Percentiles rank a stretch among this genome's conserved stretches.
phyloP scores from a whole-genome alignment of 2,888 invertebrate genomes.

The Pimpla rufipes region DNA sequence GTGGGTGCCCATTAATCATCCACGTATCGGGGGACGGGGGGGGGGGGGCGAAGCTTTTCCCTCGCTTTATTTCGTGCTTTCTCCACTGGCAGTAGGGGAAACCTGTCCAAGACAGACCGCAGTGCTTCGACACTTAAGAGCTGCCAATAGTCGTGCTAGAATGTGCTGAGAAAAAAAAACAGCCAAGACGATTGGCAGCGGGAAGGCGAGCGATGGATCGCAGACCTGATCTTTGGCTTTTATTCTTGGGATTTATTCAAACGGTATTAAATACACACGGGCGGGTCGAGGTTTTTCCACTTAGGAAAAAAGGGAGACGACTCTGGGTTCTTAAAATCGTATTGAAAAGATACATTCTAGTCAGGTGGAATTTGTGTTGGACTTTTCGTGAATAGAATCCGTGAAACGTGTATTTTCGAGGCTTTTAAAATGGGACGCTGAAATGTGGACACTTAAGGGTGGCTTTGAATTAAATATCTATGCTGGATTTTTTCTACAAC shows the following conservation, averaged over 20 bases:
- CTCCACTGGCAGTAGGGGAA: slow-evolving; percentile 36
- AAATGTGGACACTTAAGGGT: not conserved
- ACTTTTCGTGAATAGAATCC: not conserved
- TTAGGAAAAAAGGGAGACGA: not conserved
- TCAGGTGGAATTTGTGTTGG: not conserved
- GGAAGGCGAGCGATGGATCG: not conserved
- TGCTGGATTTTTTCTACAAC: not conserved
- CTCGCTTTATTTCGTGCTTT: slow-evolving; percentile 56
- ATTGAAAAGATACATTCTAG: not conserved
- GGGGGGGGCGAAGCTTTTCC: not conserved
- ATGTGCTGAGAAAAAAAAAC: not conserved
- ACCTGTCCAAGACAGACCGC: slow-evolving; percentile 34
- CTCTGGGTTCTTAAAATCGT: not conserved
- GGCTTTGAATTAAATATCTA: not conserved
- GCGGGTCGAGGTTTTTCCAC: not conserved
- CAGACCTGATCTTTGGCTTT: not conserved
- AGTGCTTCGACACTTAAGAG: not conserved
- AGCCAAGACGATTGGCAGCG: not conserved
- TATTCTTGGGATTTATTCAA: slow-evolving; percentile 9
- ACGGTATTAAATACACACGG: not conserved
- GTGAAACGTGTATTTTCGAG: not conserved
- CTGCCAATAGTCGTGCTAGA: slow-evolving; percentile 5
- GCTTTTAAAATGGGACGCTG: not conserved
- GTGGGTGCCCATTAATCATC: slow-evolving; percentile 75
- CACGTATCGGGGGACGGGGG: slow-evolving; percentile 65